Percentiles rank a stretch among this genome's conserved stretches.
Conservation (phyloP, 2,888 invertebrate genomes). For the Oscheius myriophilus region DNA sequence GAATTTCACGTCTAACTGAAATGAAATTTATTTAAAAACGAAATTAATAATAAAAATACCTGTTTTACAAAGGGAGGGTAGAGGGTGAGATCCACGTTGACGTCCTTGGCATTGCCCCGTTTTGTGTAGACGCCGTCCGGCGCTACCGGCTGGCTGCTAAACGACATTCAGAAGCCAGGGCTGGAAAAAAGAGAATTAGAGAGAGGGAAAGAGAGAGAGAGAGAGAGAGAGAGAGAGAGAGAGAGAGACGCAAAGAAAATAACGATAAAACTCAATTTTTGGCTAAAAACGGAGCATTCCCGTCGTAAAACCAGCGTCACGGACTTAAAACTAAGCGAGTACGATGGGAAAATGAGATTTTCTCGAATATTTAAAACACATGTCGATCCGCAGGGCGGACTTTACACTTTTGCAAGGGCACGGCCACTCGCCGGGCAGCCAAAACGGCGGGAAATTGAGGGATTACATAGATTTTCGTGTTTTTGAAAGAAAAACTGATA, state of each 20-base stretch:
- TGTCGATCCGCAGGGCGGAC: too few relatives aligned
- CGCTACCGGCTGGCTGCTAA: slow-evolving; percentile 32
- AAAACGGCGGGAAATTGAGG: too few relatives aligned
- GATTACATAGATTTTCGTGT: too few relatives aligned
- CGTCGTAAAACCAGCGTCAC: too few relatives aligned
- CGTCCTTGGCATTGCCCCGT: slow-evolving; percentile 16
- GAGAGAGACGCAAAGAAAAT: slow-evolving; percentile 2
- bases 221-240: slow-evolving; percentile 1
- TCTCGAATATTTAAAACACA: too few relatives aligned
- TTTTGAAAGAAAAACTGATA: too few relatives aligned
- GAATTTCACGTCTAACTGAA: slow-evolving; percentile 53
- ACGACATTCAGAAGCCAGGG: slow-evolving; percentile 29
- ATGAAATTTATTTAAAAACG: slow-evolving; percentile 6
- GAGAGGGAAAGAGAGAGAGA: not conserved
- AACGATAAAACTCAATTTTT: too few relatives aligned
- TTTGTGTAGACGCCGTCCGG: not conserved
- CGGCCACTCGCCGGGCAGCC: too few relatives aligned
- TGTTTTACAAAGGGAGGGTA: slow-evolving; percentile 55
- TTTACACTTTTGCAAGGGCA: too few relatives aligned
- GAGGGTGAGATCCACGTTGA: slow-evolving; percentile 40
- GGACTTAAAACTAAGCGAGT: too few relatives aligned
- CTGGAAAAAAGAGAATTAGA: not conserved
- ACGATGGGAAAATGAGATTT: too few relatives aligned
- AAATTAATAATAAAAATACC: slow-evolving; percentile 28
- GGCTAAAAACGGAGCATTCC: too few relatives aligned